Evolutionary conservation across 2,113 vertebrate genomes (phyloP), one percentile per base, ranked within the genome.

Genomic region (Notothenia rossii): DNA sequence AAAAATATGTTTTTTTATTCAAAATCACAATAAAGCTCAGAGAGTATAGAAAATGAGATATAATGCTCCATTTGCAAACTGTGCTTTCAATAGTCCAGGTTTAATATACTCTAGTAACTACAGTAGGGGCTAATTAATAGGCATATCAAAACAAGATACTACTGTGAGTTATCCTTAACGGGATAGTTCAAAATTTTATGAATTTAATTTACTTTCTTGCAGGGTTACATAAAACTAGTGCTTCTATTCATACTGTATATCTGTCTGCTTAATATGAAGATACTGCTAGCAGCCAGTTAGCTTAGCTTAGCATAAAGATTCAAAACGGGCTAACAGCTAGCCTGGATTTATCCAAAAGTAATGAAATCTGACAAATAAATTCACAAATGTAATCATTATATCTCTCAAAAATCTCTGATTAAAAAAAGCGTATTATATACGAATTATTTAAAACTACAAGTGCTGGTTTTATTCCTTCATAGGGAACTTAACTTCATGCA

Each of bases 1-100:
- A 29, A 29, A 29, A 29, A 29, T 29, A 29, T 29, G 25, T 29
- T 29, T 4, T 29, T 29, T 29, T 29, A 29, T 29, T 29, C 29
- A 29, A 59, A 22, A 55, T 7, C 50, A 45, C 9, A 50, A 50
- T 12, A 69, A 14, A 33, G 43, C 56, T 58, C n/a, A 69, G n/a
- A 53, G 36, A 71, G 33, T 9, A 67, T 36, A 45, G 54, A 2
- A 66, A 54, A 59, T 66, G 25, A 67, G 15, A 71, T 45, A 14
- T 43, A 11, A 79, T 56, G 62, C 55, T 69, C 15, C 48, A 56
- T 78, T 75, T 77, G 9, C 62, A 20, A 71, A 66, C 51, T 63
- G 29, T 29, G 3, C 65, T 79, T 73, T 76, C 48, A 54, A 18
- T 18, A 36, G 33, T 58, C 63, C 46, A 5, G 1, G 15, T 70